Base-by-base conservation (phyloP, 2,113 vertebrate species). In the Ageneiosus marmoratus region DNA sequence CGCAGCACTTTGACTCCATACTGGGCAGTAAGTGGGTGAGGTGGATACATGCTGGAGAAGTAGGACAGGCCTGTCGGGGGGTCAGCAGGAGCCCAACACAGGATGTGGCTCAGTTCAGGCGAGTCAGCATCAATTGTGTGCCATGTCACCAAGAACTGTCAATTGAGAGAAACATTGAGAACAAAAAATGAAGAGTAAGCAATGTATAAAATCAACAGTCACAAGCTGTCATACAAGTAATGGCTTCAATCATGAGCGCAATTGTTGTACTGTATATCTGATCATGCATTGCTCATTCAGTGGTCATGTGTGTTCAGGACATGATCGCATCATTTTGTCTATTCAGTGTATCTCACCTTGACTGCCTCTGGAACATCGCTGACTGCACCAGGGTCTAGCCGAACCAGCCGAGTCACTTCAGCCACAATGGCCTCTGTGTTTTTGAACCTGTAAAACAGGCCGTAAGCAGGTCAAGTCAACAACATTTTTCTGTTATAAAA, bases 41-140 rank as follows among this genome's bases (percentile, higher is more conserved):
- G 98, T 0, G 98, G 98, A 73, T 98, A 99, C 96, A 98, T 96
- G 96, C 97, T 98, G 89, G 97, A 98, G 90, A 99, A 99, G 92
- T 99, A 99, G 60, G 98, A 99, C 74, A 99, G 95, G 22, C 97
- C 98, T 0, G 98, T 99, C 46, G 98, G 98, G 0, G 98, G 98
- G 90, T 99, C 98, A 0, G 97, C 96, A 0, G 97, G 96, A 1
- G 97, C 97, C 98, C 98, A 99, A 80, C 97, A 99, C 58, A 99
- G 89, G 84, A 99, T 96, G 0, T 99, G 96, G 87, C 97, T 99
- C 85, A 99, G 94, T 89, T 99, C 98, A 0, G 98, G 98, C 1
- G 98, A 98, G 56, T 99, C 98, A 0, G 98, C 98, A 4, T 99
- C 98, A 0, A 99, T 99, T 0, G 98, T 99, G 88, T 99, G 98